Conservation (phyloP, 1,140 invertebrate genomes). For the Neelides sp. region DNA sequence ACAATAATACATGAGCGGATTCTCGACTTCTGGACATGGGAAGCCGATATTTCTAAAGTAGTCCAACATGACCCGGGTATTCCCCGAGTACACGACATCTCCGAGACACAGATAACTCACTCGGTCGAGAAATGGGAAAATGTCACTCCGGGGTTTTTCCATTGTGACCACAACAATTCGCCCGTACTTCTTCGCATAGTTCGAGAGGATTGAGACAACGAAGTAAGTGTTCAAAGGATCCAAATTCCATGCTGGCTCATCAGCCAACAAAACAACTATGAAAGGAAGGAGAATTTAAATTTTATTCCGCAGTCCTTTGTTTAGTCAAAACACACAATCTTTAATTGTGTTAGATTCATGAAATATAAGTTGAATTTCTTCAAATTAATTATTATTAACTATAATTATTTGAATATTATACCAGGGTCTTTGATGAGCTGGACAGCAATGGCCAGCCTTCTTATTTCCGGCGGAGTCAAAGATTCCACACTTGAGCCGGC, state of each 20-base stretch:
- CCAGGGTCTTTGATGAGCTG: conserved; percentile 77
- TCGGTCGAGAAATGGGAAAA: conserved; percentile 76
- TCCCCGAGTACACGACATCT: conserved; percentile 79
- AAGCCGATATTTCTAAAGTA: conserved; percentile 84
- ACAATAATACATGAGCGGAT: conserved; percentile 87
- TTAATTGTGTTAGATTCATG: background rate
- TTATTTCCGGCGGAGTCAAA: conserved; percentile 52
- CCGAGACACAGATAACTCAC: conserved; percentile 74
- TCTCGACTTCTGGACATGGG: conserved; percentile 80
- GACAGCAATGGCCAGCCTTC: conserved; percentile 68
- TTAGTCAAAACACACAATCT: background rate
- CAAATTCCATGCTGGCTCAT: conserved; percentile 80
- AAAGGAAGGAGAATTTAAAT: conserved; percentile 7
- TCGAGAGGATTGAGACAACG: conserved; percentile 79
- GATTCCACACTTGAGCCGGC: conserved; percentile 30
- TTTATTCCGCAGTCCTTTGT: background rate
- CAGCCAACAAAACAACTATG: conserved; percentile 65
- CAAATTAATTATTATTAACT: background rate
- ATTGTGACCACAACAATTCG: conserved; percentile 76
- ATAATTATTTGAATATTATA: conserved; percentile 33
- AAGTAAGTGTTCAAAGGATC: conserved; percentile 84
- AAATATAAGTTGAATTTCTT: background rate
- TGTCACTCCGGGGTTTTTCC: conserved; percentile 84
- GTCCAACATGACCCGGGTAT: conserved; percentile 74
- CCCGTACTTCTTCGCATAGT: conserved; percentile 78